A percentile compares a stretch with the other conserved stretches of the same genome.
Conservation (phyloP, 2,113 vertebrate species). For the Cebus imitator region DNA sequence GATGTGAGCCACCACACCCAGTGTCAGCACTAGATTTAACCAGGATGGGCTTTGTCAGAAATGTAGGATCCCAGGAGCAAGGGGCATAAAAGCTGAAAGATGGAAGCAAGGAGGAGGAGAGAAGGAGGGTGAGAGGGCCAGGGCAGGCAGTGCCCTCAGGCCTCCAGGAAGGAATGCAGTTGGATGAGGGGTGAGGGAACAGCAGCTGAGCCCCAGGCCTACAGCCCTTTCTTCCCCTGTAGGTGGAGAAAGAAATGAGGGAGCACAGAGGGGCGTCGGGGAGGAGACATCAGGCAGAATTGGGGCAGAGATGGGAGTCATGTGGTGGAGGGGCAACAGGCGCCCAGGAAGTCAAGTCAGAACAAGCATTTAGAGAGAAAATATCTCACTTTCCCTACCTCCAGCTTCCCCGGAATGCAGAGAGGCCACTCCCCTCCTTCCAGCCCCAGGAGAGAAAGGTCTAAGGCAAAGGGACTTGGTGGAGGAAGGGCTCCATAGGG, state of each 20-base stretch:
- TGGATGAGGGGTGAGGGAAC: not conserved
- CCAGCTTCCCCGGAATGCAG: slow-evolving; percentile 49
- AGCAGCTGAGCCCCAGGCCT: not conserved
- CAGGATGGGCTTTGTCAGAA: not conserved
- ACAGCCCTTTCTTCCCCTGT: not conserved
- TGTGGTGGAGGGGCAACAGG: not conserved
- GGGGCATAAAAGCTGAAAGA: not conserved
- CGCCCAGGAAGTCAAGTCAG: slow-evolving; percentile 45
- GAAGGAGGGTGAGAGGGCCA: not conserved
- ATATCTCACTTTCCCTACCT: slow-evolving; percentile 8
- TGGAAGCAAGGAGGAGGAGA: rapidly evolving
- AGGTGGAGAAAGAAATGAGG: not conserved
- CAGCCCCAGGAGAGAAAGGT: not conserved
- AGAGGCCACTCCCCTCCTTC: not conserved
- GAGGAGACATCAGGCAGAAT: not conserved
- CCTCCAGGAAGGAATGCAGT: slow-evolving; percentile 30
- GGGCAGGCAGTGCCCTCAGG: not conserved
- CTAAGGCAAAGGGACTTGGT: not conserved
- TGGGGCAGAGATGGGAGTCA: not conserved
- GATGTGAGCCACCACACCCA: no score
- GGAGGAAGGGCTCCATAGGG: not conserved
- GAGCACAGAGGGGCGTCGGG: not conserved
- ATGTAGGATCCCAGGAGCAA: not conserved
- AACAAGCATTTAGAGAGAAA: slow-evolving; percentile 55
- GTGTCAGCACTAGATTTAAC: not conserved